Base-by-base conservation (phyloP, 2,113 vertebrate species). In the Piprites chloris region DNA sequence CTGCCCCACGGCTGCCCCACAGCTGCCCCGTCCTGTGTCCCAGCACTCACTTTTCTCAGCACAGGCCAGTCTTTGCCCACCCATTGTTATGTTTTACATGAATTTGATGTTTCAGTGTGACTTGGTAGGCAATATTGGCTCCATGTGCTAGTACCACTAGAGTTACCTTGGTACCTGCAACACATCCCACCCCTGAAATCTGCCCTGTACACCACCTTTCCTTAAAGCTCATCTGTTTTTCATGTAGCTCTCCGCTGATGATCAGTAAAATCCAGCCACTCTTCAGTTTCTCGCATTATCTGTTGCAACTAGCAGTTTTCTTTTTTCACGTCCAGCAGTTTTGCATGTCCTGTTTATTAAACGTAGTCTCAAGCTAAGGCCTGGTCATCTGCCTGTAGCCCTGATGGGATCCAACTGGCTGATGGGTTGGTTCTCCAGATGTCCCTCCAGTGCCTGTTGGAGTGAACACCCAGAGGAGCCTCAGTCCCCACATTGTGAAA, bases 131-230 rank as follows among this genome's bases (percentile, higher is more conserved):
- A 2, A 2, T 56, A 14, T 58, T 68, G 39, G 22, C 58, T 85
- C 82, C 0, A 0, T 12, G 3, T 41, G 10, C 20, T 53, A 0
- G 41, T 81, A 9, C 27, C 24, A 10, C n/a, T 39, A 14, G 0
- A 0, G 9, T 42, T 71, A 32, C 23, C 10, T 47, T 3, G 0
- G 21, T 91, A 21, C 26, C 16, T 47, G 35, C 12, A 82, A 42
- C 39, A 13, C 37, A 2, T 23, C 5, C 19, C 21, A 8, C 35
- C 5, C 6, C 4, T 5, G 5, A 14, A 67, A 46, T 39, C 35
- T 72, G 18, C 24, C 20, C 49, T 3, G 2, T 72, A 16, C 39
- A 42, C 41, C 8, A 27, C 12, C 23, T 59, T 93, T 72, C 33
- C 1, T 0, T 44, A 32, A n/a, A 75, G 37, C 27, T 82, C 50